Conservation (phyloP, 2,113 vertebrate species). For the Bos indicus region DNA sequence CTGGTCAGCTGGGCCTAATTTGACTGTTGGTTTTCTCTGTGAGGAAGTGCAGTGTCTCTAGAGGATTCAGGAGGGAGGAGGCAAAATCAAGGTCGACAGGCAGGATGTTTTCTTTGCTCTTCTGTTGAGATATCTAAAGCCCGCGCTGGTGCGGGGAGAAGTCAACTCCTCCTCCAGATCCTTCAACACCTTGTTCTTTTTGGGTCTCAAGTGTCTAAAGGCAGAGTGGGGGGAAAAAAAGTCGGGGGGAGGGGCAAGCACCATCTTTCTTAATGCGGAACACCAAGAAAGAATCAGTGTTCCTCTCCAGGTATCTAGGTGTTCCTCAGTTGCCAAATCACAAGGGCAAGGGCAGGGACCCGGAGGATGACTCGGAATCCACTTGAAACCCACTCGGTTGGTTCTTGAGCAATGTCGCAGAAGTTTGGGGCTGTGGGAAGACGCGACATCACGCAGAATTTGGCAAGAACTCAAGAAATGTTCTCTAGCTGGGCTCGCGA, state of each 20-base stretch:
- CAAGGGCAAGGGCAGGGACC: background rate
- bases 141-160: background rate
- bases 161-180: too few relatives aligned
- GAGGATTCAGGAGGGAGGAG: background rate
- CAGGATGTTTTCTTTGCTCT: background rate
- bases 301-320: background rate
- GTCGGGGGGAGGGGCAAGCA: background rate
- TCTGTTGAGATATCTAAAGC: background rate
- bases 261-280: background rate
- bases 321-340: background rate
- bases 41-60: background rate
- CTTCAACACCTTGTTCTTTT: background rate
- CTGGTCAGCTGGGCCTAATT: background rate
- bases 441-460: background rate
- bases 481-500: background rate
- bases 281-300: background rate
- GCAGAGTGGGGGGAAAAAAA: background rate
- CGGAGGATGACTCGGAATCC: background rate
- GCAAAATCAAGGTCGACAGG: background rate
- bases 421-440: background rate
- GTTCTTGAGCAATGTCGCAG: background rate
- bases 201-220: background rate
- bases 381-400: background rate
- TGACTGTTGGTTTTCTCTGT: background rate
- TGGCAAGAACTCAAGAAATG: background rate